These are phyloP conservation scores for Zosterops pallidus DNA, from an alignment of 2,113 vertebrate species.

Conservation along the genomic window DNA sequence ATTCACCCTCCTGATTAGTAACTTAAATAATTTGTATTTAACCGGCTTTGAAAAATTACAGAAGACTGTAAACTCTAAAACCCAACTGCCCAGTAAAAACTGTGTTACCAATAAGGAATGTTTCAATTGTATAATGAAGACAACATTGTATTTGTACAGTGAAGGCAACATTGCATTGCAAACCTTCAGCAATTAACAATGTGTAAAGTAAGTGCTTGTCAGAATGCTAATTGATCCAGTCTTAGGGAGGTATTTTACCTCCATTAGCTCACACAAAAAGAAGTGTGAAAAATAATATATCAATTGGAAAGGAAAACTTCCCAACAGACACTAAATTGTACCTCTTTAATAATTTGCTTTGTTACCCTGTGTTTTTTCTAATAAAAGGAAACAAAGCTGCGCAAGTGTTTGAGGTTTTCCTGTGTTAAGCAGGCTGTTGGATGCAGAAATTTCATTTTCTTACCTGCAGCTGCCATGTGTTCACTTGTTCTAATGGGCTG, in stretches of 20 bases:
- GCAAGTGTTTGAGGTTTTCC: not conserved
- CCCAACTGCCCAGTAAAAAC: not conserved
- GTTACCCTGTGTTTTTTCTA: not conserved
- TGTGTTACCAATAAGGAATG: not conserved
- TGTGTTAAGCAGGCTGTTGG: not conserved
- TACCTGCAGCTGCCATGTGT: slow-evolving; percentile 98
- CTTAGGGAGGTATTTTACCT: not conserved
- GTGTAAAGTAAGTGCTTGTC: not conserved
- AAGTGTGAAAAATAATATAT: not conserved
- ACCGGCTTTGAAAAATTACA: not conserved
- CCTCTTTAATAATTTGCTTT: not conserved
- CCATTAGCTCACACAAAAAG: not conserved
- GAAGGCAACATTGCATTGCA: not conserved
- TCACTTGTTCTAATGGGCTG: slow-evolving; percentile 97
- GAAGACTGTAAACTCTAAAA: not conserved
- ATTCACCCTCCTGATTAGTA: not conserved
- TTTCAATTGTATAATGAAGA: not conserved
- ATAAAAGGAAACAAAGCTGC: not conserved
- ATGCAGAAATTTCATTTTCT: slow-evolving; percentile 3
- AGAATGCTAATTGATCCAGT: not conserved
- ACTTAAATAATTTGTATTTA: not conserved
- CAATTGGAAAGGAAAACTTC: not conserved
- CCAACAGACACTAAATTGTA: not conserved
- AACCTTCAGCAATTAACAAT: not conserved
- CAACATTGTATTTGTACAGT: not conserved